Percentiles rank a stretch among this genome's conserved stretches.
phyloP scores from a whole-genome alignment of 2,113 vertebrate species.

The Misgurnus mizolepis region DNA sequence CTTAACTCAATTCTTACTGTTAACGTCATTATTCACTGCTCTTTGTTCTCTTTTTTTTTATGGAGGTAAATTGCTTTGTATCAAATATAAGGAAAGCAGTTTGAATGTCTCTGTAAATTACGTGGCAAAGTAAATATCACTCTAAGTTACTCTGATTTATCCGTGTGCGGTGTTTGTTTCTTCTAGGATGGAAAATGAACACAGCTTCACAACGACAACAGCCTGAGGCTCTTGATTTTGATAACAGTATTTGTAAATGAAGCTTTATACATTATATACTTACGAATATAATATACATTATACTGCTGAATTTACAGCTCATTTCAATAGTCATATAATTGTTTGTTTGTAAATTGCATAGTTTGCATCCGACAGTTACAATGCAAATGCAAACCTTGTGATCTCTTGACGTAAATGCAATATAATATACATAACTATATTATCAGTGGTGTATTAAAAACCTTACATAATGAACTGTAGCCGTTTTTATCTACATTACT shows the following conservation, averaged over 20 bases:
- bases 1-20: not conserved
- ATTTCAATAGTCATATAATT: not conserved
- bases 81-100: not conserved
- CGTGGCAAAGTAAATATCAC: not conserved
- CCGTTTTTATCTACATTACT: too few species aligned
- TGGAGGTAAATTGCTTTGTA: not conserved
- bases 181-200: not conserved
- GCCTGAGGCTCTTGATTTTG: not conserved
- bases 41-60: not conserved
- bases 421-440: too few species aligned
- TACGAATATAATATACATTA: too few species aligned
- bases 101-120: not conserved
- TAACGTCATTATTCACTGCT: too few species aligned
- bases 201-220: not conserved
- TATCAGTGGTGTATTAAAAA: too few species aligned
- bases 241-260: not conserved
- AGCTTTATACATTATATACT: not conserved
- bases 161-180: not conserved
- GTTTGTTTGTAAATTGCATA: too few species aligned
- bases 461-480: too few species aligned
- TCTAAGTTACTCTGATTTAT: slow-evolving; percentile 4
- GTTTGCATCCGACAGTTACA: not conserved
- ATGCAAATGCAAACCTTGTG: not conserved
- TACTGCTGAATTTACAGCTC: not conserved
- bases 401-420: not conserved